Base-by-base conservation (phyloP, 2,113 vertebrate genomes). In the Pseudopipra pipra region DNA sequence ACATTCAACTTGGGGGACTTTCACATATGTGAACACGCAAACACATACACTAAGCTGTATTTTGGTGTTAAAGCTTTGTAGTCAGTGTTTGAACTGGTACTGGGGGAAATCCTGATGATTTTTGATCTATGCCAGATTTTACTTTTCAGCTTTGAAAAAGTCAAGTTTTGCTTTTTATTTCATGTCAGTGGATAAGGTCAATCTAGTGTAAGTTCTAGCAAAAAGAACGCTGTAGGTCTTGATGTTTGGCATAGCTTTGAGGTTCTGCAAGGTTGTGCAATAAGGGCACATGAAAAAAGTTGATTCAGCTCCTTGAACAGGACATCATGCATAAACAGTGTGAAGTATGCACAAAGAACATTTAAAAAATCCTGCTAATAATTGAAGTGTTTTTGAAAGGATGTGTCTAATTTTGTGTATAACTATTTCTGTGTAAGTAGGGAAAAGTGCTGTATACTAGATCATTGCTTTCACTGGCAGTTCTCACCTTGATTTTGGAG, bases 261-360 rank as follows among this genome's bases (percentile, higher is more conserved):
- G 47, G 8, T 71, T 75, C 44, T 33, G 43, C 37, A 65, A 35
- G 28, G n/a, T 23, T 54, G 28, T 72, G 63, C 37, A 65, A 4
- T 63, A 44, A 72, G 12, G 22, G 8, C 0, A 0, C 19, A 4
- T 49, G 56, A 66, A 54, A 37, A 54, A 74, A 10, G 28, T 8
- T 18, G 28, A 51, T 79, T 86, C 1, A 7, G 7, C 41, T 83
- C 39, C 21, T 75, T 54, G 18, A 67, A 52, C 3, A 41, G 28
- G 30, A 55, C 15, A 39, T 78, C 9, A 14, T 75, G 22, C 41
- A 33, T 49, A 27, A 63, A 51, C 15, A 39, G 24, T 22, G 22
- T 56, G 63, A 83, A 75, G 18, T 63, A 62, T 21, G 21, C 52
- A 66, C 12, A 33, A 66, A 31, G 13, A 70, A 20, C 18, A n/a